Evolutionary conservation across 2,797 vertebrate species (phyloP).

Genomic region (Pagetopsis macropterus): DNA sequence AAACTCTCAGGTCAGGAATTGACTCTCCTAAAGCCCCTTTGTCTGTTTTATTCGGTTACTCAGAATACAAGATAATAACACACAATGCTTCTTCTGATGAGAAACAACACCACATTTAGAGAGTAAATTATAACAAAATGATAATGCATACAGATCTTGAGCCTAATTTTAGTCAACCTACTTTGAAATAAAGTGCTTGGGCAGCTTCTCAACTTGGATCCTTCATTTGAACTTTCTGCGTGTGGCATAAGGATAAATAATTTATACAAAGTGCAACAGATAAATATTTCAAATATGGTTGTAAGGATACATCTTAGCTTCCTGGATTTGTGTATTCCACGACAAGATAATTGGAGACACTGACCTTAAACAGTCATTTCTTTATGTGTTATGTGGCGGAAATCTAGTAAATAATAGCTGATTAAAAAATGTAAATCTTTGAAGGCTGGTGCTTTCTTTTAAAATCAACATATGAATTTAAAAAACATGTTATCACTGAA

Average conservation of each 20-base stretch:
- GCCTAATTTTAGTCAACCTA: constrained; percentile 38
- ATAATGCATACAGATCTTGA: constrained; percentile 7
- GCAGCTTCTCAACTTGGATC: constrained; percentile 70
- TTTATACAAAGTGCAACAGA: constrained; percentile 80
- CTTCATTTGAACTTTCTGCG: constrained; percentile 74
- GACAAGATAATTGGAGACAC: constrained; percentile 49
- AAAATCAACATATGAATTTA: constrained; percentile 9
- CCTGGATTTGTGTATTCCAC: constrained; percentile 58
- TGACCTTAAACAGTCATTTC: constrained; percentile 31
- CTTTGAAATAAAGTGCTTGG: constrained; percentile 63
- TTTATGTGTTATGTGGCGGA: not conserved
- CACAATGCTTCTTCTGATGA: not conserved
- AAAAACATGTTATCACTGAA: constrained; percentile 36
- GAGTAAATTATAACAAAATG: constrained; percentile 2
- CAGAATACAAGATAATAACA: not conserved
- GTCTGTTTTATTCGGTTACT: not conserved
- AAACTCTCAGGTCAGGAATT: not conserved
- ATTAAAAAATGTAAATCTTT: not conserved
- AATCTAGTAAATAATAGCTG: not conserved
- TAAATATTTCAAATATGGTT: constrained; percentile 80
- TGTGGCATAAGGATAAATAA: constrained; percentile 73
- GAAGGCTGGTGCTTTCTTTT: not conserved
- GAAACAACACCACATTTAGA: not conserved
- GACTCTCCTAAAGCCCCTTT: not conserved
- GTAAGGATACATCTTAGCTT: constrained; percentile 72